Base-by-base conservation (phyloP, 2,797 vertebrate genomes). In the Falco naumanni region DNA sequence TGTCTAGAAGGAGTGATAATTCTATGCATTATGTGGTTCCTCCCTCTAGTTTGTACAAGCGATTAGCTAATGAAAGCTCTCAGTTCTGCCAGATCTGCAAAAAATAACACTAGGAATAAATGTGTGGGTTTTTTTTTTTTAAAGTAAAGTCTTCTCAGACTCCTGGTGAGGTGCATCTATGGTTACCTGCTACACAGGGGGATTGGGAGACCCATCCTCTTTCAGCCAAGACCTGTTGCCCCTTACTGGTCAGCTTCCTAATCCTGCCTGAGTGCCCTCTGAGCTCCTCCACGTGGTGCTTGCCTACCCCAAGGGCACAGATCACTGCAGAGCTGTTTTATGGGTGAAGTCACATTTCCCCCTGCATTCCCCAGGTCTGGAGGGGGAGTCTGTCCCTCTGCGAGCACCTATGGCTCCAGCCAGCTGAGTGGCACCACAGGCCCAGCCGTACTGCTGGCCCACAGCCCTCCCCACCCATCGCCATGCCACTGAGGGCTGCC, bases 381-480 rank as follows among this genome's bases (percentile, higher is more conserved):
- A 45, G 47, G 33, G 22, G 16, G 2, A 54, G 5, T 29, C 57
- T 74, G 43, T 66, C 4, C 28, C 51, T 33, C 5, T 2, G 6
- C 3, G 4, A 15, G 3, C 2, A 2, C 9, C 0, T 0, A 56
- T 82, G 66, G 51, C 81, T 72, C 43, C 76, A 65, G 84, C 18
- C 10, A 5, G 43, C 7, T 0, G 0, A 29, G 20, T 1, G 3
- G 25, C 34, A 77, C 6, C 0, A 2, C 29, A 10, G 5, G 3
- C 16, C 8, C 47, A 41, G 39, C 31, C 2, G 0, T 1, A 18
- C 56, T 31, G 37, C 56, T 39, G 66, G 20, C 34, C 31, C 2
- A 0, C 34, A 75, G 64, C 47, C 37, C 34, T 84, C 16, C 51
- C 19, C 37, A 34, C 6, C 34, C 70, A 20, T 4, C 1, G 0